A percentile compares a stretch with the other conserved stretches of the same genome.
phyloP scores from a whole-genome alignment of 2,797 vertebrate genomes.

The Tokudaia tokunoshimensis region DNA sequence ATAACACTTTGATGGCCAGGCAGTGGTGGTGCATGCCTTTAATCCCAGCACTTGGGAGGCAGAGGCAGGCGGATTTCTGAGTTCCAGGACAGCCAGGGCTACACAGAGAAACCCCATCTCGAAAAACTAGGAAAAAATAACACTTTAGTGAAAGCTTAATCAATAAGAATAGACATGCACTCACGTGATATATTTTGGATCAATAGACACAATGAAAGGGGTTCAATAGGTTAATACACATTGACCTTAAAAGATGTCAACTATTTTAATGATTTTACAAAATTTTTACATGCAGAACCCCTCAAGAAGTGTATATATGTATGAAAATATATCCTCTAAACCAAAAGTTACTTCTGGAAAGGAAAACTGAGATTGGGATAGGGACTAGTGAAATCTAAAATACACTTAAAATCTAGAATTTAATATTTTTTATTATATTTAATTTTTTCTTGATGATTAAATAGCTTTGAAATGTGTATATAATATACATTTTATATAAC shows the following conservation, averaged over 20 bases:
- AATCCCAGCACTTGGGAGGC: too few species aligned
- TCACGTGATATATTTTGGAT: neutral
- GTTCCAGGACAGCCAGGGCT: too few species aligned
- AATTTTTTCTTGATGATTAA: neutral
- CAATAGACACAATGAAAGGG: neutral
- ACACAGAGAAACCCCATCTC: too few species aligned
- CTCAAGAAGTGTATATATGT: neutral
- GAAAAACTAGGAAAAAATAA: neutral
- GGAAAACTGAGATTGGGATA: neutral
- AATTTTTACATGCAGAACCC: neutral
- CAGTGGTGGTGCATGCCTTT: too few species aligned
- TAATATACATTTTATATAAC: neutral
- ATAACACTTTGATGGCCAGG: neutral
- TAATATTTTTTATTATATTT: too few species aligned
- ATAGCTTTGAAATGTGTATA: constrained; percentile 34
- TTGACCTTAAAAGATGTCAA: neutral
- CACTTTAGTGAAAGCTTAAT: neutral
- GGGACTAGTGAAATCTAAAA: neutral
- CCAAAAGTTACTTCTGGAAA: neutral
- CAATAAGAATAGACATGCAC: neutral
- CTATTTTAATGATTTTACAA: neutral
- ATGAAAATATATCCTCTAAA: neutral
- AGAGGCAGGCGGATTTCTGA: too few species aligned
- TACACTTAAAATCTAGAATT: neutral
- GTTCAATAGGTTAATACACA: neutral